Evolutionary conservation across 2,797 vertebrate genomes (phyloP).

Genomic region (Coregonus suidteri): DNA sequence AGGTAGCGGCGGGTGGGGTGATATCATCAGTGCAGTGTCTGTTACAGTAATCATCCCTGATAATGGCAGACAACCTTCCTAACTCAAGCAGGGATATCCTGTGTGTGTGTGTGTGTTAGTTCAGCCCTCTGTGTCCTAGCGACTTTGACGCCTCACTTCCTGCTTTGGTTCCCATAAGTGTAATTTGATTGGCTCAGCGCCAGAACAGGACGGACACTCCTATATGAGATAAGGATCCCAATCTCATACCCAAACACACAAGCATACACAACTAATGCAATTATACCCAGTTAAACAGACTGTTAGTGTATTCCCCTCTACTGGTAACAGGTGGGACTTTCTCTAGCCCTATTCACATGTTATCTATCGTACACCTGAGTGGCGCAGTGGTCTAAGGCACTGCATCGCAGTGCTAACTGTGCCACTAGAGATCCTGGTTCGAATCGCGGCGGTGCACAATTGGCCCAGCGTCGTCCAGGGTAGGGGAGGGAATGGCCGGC

Average conservation of each 20-base stretch:
- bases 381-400: no score
- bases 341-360: no score
- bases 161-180: constrained; percentile 53
- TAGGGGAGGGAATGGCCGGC: no score
- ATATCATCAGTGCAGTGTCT: not conserved
- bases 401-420: no score
- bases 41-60: not conserved
- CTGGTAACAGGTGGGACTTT: no score
- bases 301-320: no score
- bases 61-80: not conserved
- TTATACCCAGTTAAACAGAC: no score
- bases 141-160: constrained; percentile 39
- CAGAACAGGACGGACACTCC: constrained; percentile 17
- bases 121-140: constrained; percentile 14
- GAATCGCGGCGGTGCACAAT: no score
- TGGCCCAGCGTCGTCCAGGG: no score
- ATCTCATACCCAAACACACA: constrained; percentile 1
- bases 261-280: not conserved
- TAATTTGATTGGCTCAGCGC: constrained; percentile 39
- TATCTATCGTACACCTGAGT: no score
- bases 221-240: not conserved
- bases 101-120: constrained; percentile 13
- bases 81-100: not conserved
- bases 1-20: not conserved
- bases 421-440: no score